Base-by-base conservation (phyloP, 2,797 vertebrate species). In the Saxicola maurus region DNA sequence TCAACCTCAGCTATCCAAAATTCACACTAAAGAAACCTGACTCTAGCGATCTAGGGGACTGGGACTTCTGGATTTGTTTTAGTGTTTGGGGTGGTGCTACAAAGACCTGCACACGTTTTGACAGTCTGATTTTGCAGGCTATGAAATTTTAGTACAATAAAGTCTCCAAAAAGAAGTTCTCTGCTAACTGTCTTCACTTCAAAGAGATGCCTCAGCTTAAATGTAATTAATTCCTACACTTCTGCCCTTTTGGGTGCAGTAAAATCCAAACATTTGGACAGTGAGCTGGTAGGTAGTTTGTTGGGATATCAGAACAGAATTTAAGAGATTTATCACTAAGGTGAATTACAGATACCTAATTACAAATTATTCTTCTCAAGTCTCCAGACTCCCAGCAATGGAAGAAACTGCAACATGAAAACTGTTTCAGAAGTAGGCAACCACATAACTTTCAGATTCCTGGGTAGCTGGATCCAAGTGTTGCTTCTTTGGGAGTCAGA, bases 71-170 rank as follows among this genome's bases (percentile, higher is more conserved):
- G 18, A 57, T 65, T 80, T 64, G 18, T 8, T 84, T 79, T n/a
- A 62, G 10, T 14, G 12, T 49, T 77, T 51, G 18, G 7, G 10
- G 16, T 21, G 9, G 6, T 62, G 23, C n/a, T 49, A 69, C 23
- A 9, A 79, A 79, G 42, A 64, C 38, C 23, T 30, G 12, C 14
- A 51, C 17, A 27, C 0, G 0, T 46, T 1, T 1, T 65, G 14
- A 42, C 25, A 45, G 35, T 68, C 30, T 67, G 27, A 78, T 37
- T 81, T 68, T 82, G 30, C 28, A 72, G 24, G 17, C 15, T 75
- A 35, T 43, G 28, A 71, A 61, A 46, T 33, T 57, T 68, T 25
- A 78, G 25, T 33, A 52, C 6, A 48, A 33, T 69, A 78, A 73
- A 3, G 5, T 53, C 35, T 52, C 33, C 24, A 35, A 40, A 53